Evolutionary conservation across 2,113 vertebrate species (phyloP).

Genomic region (Uria aalge): DNA sequence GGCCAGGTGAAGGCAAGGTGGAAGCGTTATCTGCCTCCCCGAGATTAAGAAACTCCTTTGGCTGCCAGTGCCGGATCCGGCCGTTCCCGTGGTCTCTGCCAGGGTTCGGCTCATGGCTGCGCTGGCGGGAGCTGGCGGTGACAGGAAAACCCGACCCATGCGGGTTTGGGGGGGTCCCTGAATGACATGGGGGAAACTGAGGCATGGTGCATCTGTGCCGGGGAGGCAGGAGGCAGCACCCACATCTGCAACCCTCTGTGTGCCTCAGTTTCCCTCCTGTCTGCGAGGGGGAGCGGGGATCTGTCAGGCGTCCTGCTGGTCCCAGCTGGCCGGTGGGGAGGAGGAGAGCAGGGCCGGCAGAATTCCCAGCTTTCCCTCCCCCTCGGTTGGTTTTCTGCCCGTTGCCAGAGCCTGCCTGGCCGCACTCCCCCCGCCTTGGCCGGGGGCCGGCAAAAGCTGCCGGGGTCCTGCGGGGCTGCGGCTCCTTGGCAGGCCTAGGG

Average conservation of each 20-base stretch:
- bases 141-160: accelerated
- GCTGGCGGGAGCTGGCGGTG: accelerated
- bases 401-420: not conserved
- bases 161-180: not conserved
- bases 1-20: not conserved
- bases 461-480: not conserved
- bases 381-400: not conserved
- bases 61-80: not conserved
- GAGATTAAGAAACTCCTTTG: not conserved
- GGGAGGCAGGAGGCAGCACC: not conserved
- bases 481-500: not conserved
- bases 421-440: not conserved
- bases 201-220: not conserved
- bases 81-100: not conserved
- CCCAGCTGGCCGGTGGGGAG: not conserved
- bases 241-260: accelerated
- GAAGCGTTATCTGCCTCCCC: not conserved
- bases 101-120: accelerated
- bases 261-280: not conserved
- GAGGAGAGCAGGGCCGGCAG: not conserved
- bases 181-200: not conserved
- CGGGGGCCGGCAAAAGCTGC: not conserved
- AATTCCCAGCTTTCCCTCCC: not conserved
- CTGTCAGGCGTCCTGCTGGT: not conserved
- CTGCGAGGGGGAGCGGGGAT: not conserved